These are phyloP conservation scores for Paraescarpia echinospica DNA, from an alignment of 1,140 invertebrate genomes.

Conservation along the genomic window DNA sequence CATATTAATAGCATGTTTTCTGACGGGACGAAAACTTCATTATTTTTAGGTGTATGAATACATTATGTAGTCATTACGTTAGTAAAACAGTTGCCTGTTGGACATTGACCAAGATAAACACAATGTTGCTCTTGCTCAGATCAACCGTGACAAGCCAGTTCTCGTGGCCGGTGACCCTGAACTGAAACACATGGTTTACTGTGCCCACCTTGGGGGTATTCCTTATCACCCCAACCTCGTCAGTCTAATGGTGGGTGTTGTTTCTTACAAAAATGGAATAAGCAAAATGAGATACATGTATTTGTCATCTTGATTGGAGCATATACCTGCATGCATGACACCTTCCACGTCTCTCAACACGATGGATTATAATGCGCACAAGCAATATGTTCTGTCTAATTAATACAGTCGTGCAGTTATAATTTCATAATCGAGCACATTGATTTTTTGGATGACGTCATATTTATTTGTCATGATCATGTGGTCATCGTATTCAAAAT, in stretches of 20 bases:
- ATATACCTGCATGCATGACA: not conserved
- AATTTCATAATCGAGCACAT: no score
- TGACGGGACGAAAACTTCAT: no score
- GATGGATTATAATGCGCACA: no score
- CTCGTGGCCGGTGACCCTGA: conserved; percentile 86
- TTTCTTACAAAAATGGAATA: not conserved
- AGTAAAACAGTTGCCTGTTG: not conserved
- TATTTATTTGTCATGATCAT: not conserved
- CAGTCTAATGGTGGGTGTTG: conserved; percentile 54
- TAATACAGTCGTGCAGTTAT: no score
- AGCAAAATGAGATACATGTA: not conserved
- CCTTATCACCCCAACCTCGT: conserved; percentile 78
- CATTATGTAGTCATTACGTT: no score
- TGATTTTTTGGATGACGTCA: no score
- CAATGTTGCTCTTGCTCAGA: not conserved
- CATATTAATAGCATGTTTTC: no score
- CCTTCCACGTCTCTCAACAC: no score
- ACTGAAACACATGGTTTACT: conserved; percentile 67
- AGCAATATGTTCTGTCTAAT: no score
- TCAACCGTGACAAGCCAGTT: conserved; percentile 56
- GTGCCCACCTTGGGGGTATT: conserved; percentile 73
- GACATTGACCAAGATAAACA: not conserved
- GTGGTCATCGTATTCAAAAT: no score
- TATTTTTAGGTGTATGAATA: no score
- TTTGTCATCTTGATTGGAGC: not conserved